Evolutionary conservation across 2,888 invertebrate species (phyloP).

Genomic region (Linnaemya tessellans): DNA sequence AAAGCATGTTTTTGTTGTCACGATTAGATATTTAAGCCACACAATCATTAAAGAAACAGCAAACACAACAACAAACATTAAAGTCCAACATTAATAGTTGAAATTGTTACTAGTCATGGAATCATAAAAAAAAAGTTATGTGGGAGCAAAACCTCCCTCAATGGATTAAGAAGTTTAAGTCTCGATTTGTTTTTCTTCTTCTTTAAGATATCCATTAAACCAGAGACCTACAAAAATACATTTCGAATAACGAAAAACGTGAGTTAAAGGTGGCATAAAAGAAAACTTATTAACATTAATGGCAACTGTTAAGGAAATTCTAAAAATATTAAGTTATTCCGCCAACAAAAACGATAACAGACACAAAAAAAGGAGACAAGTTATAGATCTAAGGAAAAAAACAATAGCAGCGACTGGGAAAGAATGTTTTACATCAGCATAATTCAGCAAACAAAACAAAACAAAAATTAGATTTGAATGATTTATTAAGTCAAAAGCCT

Average conservation of each 20-base stretch:
- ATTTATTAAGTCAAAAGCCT: conserved; percentile 34
- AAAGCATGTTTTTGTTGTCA: conserved; percentile 57
- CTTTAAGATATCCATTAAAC: not conserved
- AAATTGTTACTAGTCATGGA: conserved; percentile 15
- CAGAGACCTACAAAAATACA: conserved; percentile 34
- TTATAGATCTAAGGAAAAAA: conserved; percentile 15
- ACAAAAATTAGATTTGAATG: conserved; percentile 21
- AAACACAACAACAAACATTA: conserved; percentile 2
- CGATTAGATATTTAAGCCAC: conserved; percentile 43
- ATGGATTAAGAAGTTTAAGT: conserved; percentile 15
- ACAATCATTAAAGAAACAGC: conserved; percentile 21
- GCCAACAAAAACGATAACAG: conserved; percentile 3
- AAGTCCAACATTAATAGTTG: conserved; percentile 4
- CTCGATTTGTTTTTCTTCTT: not conserved
- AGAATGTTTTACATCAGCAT: conserved; percentile 3
- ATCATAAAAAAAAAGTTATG: conserved; percentile 63
- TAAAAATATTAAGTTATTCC: conserved; percentile 49
- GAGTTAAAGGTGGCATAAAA: conserved; percentile 66
- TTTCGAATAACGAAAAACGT: conserved; percentile 53
- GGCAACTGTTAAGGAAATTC: conserved; percentile 26
- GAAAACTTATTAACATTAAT: conserved; percentile 67
- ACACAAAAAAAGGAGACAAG: conserved; percentile 17
- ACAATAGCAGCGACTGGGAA: not conserved
- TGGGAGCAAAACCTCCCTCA: conserved; percentile 55
- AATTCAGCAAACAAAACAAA: not conserved